Base-by-base conservation (phyloP, 2,888 invertebrate genomes). In the Artemia sinica region DNA sequence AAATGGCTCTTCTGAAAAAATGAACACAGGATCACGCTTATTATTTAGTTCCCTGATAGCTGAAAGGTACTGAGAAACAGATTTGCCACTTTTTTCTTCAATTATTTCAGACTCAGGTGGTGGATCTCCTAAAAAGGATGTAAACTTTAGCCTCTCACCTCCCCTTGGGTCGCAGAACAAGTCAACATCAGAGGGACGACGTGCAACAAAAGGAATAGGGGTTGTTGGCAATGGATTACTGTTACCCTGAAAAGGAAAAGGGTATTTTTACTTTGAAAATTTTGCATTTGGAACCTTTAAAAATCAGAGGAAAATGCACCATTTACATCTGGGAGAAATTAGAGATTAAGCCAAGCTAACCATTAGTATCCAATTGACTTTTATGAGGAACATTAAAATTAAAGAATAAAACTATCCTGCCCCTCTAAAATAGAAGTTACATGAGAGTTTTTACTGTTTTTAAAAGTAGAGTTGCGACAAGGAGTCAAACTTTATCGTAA, bases 21-120 rank as follows among this genome's bases (percentile, higher is more conserved):
- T 58, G 18, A 58, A 58, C 18, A 58, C 18, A 18, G 58, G 58
- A n/a, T 58, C 58, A 18, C 58, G 14, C 58, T 58, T 58, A 8
- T 18, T 18, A 9, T 18, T 58, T 8, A 58, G 58, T 18, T 58
- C 58, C n/a, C 58, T 8, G 10, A 58, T 58, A 18, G 58, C 58
- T n/a, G 58, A 58, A 18, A 58, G 58, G 58, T 58, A 58, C 58
- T 58, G 58, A 14, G 58, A 58, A 18, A 58, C 58, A 8, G 58
- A 58, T n/a, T 8, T 18, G 8, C 18, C 18, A 58, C 18, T 18
- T 58, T 58, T 58, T 10, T n/a, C 14, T 18, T n/a, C 7, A 14
- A 18, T 58, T 58, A 18, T 9, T n/a, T n/a, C 14, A 18, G 58
- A 58, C n/a, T 14, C 14, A 18, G 58, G 58, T 14, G 58, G 11